A percentile compares a stretch with the other conserved stretches of the same genome.
These are phyloP conservation scores for Sarotherodon lohbergeri DNA, from an alignment of 2,113 vertebrate genomes.

Conservation along the genomic window DNA sequence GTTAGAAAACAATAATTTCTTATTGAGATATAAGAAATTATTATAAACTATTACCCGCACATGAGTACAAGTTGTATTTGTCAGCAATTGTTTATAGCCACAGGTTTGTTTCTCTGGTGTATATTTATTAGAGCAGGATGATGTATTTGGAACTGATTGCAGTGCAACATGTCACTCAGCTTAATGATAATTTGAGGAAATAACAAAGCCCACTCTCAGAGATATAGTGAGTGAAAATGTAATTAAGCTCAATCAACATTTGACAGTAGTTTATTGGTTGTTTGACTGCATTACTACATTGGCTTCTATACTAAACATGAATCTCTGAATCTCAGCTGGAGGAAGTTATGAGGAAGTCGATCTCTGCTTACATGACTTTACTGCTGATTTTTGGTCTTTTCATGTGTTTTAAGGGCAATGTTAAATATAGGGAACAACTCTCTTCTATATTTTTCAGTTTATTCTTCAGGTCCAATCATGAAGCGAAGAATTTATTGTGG, in stretches of 20 bases:
- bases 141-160: neutral
- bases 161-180: neutral
- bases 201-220: neutral
- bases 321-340: neutral
- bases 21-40: neutral
- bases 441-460: neutral
- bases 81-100: neutral
- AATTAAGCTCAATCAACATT: neutral
- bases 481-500: neutral
- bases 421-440: neutral
- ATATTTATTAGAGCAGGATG: neutral
- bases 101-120: rapidly evolving
- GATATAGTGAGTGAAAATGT: neutral
- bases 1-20: neutral
- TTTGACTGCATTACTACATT: neutral
- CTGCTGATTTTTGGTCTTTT: neutral
- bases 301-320: neutral
- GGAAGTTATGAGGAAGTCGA: neutral
- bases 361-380: neutral
- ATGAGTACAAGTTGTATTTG: neutral
- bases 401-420: neutral
- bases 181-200: neutral
- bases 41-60: neutral
- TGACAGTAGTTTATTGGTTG: rapidly evolving
- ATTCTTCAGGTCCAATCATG: neutral